Percentiles rank a stretch among this genome's conserved stretches.
Evolutionary conservation across 2,888 invertebrate genomes (phyloP).

Genomic region (Venusia cambrica): DNA sequence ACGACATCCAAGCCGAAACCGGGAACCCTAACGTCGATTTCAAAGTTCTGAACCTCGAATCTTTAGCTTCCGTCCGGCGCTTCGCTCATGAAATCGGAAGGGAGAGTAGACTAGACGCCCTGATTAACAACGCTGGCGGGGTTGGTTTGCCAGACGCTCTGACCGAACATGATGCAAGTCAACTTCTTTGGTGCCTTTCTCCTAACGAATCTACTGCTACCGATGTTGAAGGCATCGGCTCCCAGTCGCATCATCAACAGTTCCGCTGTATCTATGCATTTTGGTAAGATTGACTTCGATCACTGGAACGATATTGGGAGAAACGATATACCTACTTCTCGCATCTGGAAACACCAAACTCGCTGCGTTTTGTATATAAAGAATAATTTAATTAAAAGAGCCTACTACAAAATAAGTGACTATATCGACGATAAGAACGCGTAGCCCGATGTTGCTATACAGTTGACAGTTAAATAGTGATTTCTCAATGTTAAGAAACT

Average conservation of each 20-base stretch:
- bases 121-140: conserved; percentile 84
- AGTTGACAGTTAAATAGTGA: too few relatives aligned
- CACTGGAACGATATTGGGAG: conserved; percentile 60
- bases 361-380: too few relatives aligned
- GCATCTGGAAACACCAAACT: conserved; percentile 74
- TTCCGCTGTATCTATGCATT: conserved; percentile 78
- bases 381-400: too few relatives aligned
- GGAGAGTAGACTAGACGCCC: conserved; percentile 77
- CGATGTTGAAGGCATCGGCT: conserved; percentile 73
- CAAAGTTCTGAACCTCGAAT: conserved; percentile 71
- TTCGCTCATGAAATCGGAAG: conserved; percentile 82
- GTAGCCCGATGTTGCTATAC: too few relatives aligned
- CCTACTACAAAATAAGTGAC: too few relatives aligned
- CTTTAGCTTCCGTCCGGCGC: conserved; percentile 72
- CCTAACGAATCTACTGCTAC: conserved; percentile 83
- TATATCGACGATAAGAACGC: too few relatives aligned
- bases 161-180: conserved; percentile 85
- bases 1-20: too few relatives aligned
- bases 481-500: too few relatives aligned
- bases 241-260: conserved; percentile 83
- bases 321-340: conserved; percentile 45
- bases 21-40: conserved; percentile 85
- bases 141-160: conserved; percentile 55
- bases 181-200: conserved; percentile 89
- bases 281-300: conserved; percentile 59